Percentiles rank a stretch among this genome's conserved stretches.
phyloP scores from a whole-genome alignment of 1,140 invertebrate species.

The Probaryconus sp. region DNA sequence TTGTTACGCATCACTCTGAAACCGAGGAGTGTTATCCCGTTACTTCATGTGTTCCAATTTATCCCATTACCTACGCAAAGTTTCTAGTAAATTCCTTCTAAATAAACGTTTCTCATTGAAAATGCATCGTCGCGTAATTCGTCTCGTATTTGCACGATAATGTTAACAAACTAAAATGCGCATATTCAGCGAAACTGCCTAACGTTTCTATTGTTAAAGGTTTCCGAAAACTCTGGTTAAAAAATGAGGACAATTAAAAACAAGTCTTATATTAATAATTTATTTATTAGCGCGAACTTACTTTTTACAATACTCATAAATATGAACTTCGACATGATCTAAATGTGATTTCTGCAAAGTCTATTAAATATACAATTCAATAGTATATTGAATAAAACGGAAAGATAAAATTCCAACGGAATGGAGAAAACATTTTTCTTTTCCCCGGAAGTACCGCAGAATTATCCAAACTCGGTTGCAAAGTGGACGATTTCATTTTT shows the following conservation, averaged over 20 bases:
- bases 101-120: constrained; percentile 42
- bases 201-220: too few species aligned
- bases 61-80: constrained; percentile 25
- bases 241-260: too few species aligned
- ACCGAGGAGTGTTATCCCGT: constrained; percentile 28
- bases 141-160: constrained; percentile 44
- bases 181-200: constrained; percentile 30
- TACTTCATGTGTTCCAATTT: constrained; percentile 32
- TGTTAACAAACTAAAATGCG: constrained; percentile 47
- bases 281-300: constrained; percentile 58
- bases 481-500: constrained; percentile 5
- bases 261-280: constrained; percentile 51
- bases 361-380: constrained; percentile 46
- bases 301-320: constrained; percentile 55
- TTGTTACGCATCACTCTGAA: constrained; percentile 10
- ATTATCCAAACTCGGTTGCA: neutral
- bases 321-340: constrained; percentile 37
- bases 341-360: constrained; percentile 2
- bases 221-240: too few species aligned
- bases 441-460: constrained; percentile 22
- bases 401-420: neutral
- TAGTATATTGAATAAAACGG: constrained; percentile 23
- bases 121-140: constrained; percentile 32
- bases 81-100: constrained; percentile 18
- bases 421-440: neutral